Evolutionary conservation across 2,797 vertebrate genomes (phyloP), one percentile per base, ranked within the genome.

Genomic region (Pseudopleuronectes americanus): DNA sequence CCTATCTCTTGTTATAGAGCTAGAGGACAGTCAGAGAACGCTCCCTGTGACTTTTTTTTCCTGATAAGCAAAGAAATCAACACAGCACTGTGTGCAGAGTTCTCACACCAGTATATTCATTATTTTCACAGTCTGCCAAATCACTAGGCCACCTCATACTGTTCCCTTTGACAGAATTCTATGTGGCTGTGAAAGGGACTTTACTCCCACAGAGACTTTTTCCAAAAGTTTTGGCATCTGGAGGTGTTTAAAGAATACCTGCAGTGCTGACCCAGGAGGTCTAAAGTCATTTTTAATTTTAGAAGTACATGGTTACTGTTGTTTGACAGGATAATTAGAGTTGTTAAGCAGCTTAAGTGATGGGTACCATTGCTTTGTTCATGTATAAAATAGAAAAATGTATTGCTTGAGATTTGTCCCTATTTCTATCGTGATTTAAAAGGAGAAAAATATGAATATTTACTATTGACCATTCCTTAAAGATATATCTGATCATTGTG

Each of bases 321-420:
- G 33, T 65, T 43, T 68, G 68, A 75, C 36, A 19, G 21, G 22
- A 56, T 71, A 69, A 80, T 60, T 74, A 47, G n/a, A 62, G 26
- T 8, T 65, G n/a, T 65, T 57, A 49, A 52, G 56, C 28, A 8
- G 0, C 48, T 14, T 31, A 0, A 3, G 49, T 65, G 23, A 62
- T 48, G 31, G 47, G 5, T 28, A 38, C 60, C 1, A 31, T 22
- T 49, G 48, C 22, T 67, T 62, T 47, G 41, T n/a, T 6, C 43
- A 4, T 0, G 12, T 51, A 64, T n/a, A 0, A 49, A 76, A 26
- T 57, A 51, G 1, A 69, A 16, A 22, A 0, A 8, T 31, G 13
- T 17, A 26, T 51, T 64, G 2, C 3, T 47, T 64, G 6, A 41
- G 6, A 56, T 24, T 65, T 31, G 6, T 36, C 1, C 4, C 2